Evolutionary conservation across 2,797 vertebrate species (phyloP).

Genomic region (Sciurus carolinensis): DNA sequence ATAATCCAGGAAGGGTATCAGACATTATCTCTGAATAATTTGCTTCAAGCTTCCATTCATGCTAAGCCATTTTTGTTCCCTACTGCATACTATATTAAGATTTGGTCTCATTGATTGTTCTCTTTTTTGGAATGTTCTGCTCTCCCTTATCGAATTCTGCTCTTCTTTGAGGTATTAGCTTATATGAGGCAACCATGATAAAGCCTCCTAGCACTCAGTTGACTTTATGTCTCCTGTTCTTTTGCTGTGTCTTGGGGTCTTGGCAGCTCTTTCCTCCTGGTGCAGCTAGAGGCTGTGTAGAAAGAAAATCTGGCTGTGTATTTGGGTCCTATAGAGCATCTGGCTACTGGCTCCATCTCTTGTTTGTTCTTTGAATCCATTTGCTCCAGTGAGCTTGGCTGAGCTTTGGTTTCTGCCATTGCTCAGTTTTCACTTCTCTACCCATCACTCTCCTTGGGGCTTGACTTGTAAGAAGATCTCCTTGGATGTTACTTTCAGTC

Average conservation of each 20-base stretch:
- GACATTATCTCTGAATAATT: slow-evolving; percentile 17
- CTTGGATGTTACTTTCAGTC: neutral
- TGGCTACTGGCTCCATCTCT: neutral
- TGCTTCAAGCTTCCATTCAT: neutral
- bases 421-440: neutral
- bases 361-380: neutral
- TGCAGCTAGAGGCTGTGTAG: neutral
- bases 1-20: neutral
- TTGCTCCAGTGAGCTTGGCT: neutral
- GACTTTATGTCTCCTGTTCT: too few species aligned
- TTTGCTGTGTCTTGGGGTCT: neutral
- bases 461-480: neutral
- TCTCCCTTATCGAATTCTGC: slow-evolving; percentile 6
- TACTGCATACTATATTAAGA: neutral
- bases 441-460: neutral
- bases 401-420: neutral
- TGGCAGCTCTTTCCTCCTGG: neutral
- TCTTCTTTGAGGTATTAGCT: neutral
- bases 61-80: neutral
- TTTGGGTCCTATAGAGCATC: neutral
- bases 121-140: neutral
- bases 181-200: neutral
- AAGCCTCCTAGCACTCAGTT: neutral
- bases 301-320: neutral
- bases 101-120: neutral